A percentile compares a stretch with the other conserved stretches of the same genome.
These are phyloP conservation scores for Solea solea DNA, from an alignment of 2,113 vertebrate genomes.

Conservation along the genomic window DNA sequence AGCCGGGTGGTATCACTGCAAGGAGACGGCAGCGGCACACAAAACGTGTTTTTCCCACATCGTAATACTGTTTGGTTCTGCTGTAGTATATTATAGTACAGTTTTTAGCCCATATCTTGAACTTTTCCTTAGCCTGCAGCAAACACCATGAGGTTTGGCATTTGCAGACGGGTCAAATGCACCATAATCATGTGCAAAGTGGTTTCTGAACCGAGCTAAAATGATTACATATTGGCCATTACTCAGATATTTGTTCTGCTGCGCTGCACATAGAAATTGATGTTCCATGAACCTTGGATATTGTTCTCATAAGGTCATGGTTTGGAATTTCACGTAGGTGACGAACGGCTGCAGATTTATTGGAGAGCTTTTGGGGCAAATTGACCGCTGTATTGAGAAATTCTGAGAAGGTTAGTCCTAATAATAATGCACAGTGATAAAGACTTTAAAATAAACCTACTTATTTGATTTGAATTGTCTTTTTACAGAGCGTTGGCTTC, in stretches of 20 bases:
- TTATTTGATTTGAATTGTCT: background rate
- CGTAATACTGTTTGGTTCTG: background rate
- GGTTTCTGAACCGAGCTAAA: constrained; percentile 50
- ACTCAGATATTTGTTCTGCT: constrained; percentile 75
- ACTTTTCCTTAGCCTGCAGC: background rate
- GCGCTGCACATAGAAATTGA: constrained; percentile 70
- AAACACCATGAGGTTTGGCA: constrained; percentile 4
- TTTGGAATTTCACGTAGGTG: constrained; percentile 64
- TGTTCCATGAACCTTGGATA: constrained; percentile 68
- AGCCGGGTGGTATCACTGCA: constrained; percentile 67
- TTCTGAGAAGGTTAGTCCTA: background rate
- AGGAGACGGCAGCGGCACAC: constrained; percentile 6
- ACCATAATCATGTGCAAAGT: constrained; percentile 43
- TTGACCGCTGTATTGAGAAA: constrained; percentile 12
- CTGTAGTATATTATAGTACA: background rate
- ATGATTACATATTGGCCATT: constrained; percentile 66
- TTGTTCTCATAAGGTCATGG: constrained; percentile 59
- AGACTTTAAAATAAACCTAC: background rate
- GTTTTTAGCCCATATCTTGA: background rate
- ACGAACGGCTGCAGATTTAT: constrained; percentile 61
- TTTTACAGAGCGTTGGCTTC: background rate
- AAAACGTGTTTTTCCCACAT: constrained; percentile 14
- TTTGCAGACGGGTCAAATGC: constrained; percentile 18
- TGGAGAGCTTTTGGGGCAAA: constrained; percentile 24
- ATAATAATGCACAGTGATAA: background rate